Conservation (phyloP, 2,888 invertebrate genomes). For the Chironomus tentans region DNA sequence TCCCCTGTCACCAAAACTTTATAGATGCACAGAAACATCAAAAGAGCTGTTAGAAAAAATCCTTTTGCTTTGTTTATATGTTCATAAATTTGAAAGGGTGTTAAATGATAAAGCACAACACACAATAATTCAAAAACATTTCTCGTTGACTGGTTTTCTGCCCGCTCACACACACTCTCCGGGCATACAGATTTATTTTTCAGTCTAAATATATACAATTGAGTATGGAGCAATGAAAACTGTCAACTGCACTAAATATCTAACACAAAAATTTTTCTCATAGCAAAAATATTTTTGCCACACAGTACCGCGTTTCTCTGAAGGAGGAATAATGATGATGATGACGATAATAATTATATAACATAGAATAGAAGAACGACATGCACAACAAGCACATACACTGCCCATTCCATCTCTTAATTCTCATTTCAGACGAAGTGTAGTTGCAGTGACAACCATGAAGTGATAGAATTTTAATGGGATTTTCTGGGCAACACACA, state of each 20-base stretch:
- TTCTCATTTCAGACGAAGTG: too few species aligned
- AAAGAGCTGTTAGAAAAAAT: not conserved
- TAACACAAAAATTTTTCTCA: not conserved
- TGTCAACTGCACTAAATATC: conserved; percentile 27
- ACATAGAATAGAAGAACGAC: not conserved
- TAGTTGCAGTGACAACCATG: not conserved
- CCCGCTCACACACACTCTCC: conserved; percentile 18
- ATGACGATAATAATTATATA: not conserved
- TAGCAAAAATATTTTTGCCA: not conserved
- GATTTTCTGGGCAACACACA: not conserved
- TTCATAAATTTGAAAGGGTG: conserved; percentile 9
- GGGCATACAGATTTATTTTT: not conserved
- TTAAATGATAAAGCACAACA: conserved; percentile 8
- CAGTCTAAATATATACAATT: not conserved
- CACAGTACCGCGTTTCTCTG: not conserved
- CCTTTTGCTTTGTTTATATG: not conserved
- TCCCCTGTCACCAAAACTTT: too few species aligned
- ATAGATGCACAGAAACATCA: not conserved
- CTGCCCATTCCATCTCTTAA: not conserved
- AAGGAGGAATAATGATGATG: not conserved
- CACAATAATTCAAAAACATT: conserved; percentile 27
- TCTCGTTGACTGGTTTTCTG: conserved; percentile 4
- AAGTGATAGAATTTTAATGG: conserved; percentile 15
- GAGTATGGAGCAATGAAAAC: conserved; percentile 1
- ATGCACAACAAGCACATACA: not conserved